Conservation (phyloP, 2,797 vertebrate species). For the Astyanax mexicanus region DNA sequence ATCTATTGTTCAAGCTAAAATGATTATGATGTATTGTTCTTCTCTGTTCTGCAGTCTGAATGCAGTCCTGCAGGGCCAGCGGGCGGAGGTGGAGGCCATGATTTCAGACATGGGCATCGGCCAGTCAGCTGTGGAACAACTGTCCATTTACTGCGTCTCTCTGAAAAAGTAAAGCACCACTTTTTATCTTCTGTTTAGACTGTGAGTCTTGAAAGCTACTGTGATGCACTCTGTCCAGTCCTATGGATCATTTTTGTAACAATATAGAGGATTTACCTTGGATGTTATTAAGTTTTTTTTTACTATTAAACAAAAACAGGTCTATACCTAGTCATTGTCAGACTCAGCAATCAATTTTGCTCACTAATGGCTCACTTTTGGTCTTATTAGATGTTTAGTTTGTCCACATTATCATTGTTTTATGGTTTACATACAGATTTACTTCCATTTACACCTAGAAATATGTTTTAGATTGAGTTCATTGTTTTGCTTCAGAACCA, state of each 20-base stretch:
- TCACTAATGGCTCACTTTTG: no score
- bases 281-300: no score
- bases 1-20: no score
- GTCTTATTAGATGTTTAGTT: background rate
- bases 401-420: no score
- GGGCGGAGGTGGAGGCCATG: conserved; percentile 93
- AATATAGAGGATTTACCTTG: no score
- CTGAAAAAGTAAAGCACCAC: conserved; percentile 89
- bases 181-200: background rate
- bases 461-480: background rate
- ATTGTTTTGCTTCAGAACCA: background rate
- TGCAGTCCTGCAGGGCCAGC: conserved; percentile 88
- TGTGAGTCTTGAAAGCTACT: no score
- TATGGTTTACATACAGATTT: background rate
- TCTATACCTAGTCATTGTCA: no score
- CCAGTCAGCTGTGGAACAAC: conserved; percentile 90
- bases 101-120: conserved; percentile 91
- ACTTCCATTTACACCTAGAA: background rate
- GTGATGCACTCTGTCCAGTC: no score
- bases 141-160: conserved; percentile 94
- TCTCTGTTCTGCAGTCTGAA: conserved; percentile 80
- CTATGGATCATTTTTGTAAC: no score
- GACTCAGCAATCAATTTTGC: no score
- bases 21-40: background rate
- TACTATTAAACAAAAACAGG: no score